Evolutionary conservation across 2,113 vertebrate genomes (phyloP), one percentile per base, ranked within the genome.

Genomic region (Camelus bactrianus): DNA sequence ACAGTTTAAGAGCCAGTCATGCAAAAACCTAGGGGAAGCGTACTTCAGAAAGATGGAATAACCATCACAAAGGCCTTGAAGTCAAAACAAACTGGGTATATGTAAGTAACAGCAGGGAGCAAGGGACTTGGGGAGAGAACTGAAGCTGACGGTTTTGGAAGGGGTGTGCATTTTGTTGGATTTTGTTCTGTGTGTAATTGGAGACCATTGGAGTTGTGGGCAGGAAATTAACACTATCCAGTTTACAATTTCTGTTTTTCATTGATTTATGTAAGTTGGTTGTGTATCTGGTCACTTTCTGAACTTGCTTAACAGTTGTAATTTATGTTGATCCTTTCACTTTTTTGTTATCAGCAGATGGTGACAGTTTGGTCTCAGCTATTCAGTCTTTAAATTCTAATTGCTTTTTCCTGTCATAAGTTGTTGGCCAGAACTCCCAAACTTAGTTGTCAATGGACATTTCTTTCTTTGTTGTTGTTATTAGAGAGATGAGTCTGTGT

Each of bases 391-490:
- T 79, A 54, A 54, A 52, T 9, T 81, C 28, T 70, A 24, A 79
- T 35, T 88, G 87, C 26, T 77, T 93, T 94, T 96, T 70, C 48
- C 75, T 52, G 17, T 73, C 30, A 9, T 52, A 20, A 88, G 50
- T 1, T 70, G 46, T 92, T 89, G n/a, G 19, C 64, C n/a, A 73
- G 50, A 86, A 94, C 35, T 73, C 56, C 69, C 26, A 73, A 72
- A 83, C 48, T 22, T 62, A 62, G 30, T 72, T 86, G 48, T 20
- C 60, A 30, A 6, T 54, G 22, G 35, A 50, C 15, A 38, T 76
- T 22, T 90, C 24, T 93, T 76, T 82, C 65, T 9, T 82, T 89
- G 26, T 79, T 95, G 16, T 89, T 86, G 28, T 82, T 85, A 70
- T 28, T 76, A 58, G 95, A 84, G n/a, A 30, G 9, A 88, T 48